Conservation (phyloP, 2,888 invertebrate species). For the Melolontha melolontha region DNA sequence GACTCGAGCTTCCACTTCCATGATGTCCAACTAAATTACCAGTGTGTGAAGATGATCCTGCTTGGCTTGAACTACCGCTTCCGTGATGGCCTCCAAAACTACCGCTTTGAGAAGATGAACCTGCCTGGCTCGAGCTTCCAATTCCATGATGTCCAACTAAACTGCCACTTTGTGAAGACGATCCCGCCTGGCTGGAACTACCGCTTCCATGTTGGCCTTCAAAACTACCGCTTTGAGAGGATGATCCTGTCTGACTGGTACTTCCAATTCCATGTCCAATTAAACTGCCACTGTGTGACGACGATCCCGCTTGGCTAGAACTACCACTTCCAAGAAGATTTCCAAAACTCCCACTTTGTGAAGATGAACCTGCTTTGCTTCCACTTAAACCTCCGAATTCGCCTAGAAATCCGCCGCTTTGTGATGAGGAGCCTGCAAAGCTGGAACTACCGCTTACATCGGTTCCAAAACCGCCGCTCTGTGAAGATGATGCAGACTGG, state of each 20-base stretch:
- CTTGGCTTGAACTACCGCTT: slow-evolving; percentile 10
- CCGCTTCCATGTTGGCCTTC: not conserved
- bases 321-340: not conserved
- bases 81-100: not conserved
- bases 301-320: not conserved
- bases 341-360: no score
- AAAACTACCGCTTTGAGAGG: not conserved
- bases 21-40: not conserved
- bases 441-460: not conserved
- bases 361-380: no score
- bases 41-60: not conserved
- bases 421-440: not conserved
- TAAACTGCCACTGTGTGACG: not conserved
- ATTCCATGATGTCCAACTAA: not conserved
- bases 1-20: not conserved
- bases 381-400: no score
- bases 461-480: no score
- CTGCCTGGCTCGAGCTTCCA: not conserved
- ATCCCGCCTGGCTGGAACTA: no score
- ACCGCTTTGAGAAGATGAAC: not conserved
- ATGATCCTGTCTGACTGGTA: not conserved
- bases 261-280: not conserved
- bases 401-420: not conserved
- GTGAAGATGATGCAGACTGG: no score
- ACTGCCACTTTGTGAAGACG: not conserved